Evolutionary conservation across 2,113 vertebrate genomes (phyloP).

Genomic region (Clarias macrocephalus): DNA sequence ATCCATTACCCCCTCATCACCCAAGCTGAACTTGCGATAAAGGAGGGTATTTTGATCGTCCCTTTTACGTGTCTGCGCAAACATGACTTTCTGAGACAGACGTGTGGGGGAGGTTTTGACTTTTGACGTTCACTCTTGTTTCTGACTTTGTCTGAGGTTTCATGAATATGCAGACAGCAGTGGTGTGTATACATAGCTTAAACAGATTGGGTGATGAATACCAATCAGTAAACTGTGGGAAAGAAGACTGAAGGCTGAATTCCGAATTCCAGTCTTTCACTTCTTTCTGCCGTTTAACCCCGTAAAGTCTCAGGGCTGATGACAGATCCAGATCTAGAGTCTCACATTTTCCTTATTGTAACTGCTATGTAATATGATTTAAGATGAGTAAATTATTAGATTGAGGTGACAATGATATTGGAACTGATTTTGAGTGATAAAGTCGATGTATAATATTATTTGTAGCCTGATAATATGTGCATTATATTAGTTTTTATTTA

Average conservation of each 20-base stretch:
- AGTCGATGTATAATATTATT: background rate
- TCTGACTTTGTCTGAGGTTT: conserved; percentile 3
- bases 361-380: background rate
- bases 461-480: background rate
- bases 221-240: conserved; percentile 33
- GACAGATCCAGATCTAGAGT: background rate
- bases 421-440: background rate
- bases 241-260: conserved; percentile 2
- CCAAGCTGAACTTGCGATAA: background rate
- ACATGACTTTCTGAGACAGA: background rate
- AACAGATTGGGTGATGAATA: conserved; percentile 40
- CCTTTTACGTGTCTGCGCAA: background rate
- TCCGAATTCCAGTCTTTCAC: conserved; percentile 7
- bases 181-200: conserved; percentile 23
- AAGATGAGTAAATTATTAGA: background rate
- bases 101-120: background rate
- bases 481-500: background rate
- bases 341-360: background rate
- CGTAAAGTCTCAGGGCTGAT: background rate
- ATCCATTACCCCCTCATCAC: background rate
- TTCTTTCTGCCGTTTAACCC: background rate
- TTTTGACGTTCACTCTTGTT: conserved; percentile 31
- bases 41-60: background rate
- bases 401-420: background rate
- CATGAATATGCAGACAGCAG: conserved; percentile 39